Evolutionary conservation across 2,888 invertebrate species (phyloP).

Genomic region (Dryobota labecula): DNA sequence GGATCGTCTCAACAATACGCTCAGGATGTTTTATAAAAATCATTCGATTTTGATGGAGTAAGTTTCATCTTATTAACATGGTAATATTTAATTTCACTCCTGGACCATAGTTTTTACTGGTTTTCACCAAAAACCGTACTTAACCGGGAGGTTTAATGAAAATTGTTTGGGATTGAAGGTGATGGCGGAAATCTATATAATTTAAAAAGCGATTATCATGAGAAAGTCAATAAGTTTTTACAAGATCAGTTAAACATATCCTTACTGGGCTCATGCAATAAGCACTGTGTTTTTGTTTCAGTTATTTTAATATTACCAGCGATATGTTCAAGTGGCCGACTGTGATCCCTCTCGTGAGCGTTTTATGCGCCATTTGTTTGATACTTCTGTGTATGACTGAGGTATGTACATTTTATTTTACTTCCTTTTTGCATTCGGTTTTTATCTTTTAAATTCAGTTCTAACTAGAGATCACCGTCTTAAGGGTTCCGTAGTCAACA

Average conservation of each 20-base stretch:
- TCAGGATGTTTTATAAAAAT: slow-evolving; percentile 73
- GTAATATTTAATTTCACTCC: neutral
- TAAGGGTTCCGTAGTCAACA: too few species aligned
- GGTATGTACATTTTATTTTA: slow-evolving; percentile 66
- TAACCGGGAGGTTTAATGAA: neutral
- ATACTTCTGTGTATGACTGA: slow-evolving; percentile 76
- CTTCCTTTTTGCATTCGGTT: too few species aligned
- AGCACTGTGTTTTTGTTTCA: slow-evolving; percentile 60
- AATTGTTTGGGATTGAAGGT: neutral
- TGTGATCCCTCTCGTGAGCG: slow-evolving; percentile 73
- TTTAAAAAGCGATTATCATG: neutral
- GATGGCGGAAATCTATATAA: neutral
- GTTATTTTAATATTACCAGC: slow-evolving; percentile 73
- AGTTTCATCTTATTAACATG: slow-evolving; percentile 49
- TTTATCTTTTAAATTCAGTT: neutral
- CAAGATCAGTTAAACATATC: neutral
- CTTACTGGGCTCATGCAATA: neutral
- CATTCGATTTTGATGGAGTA: slow-evolving; percentile 76
- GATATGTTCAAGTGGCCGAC: slow-evolving; percentile 79
- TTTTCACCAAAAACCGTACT: neutral
- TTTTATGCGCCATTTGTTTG: slow-evolving; percentile 72
- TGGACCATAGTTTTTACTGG: neutral
- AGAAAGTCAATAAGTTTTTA: neutral
- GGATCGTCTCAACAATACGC: slow-evolving; percentile 69
- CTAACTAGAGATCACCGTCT: too few species aligned